Conservation (phyloP, 2,113 vertebrate genomes). For the Kryptolebias marmoratus region DNA sequence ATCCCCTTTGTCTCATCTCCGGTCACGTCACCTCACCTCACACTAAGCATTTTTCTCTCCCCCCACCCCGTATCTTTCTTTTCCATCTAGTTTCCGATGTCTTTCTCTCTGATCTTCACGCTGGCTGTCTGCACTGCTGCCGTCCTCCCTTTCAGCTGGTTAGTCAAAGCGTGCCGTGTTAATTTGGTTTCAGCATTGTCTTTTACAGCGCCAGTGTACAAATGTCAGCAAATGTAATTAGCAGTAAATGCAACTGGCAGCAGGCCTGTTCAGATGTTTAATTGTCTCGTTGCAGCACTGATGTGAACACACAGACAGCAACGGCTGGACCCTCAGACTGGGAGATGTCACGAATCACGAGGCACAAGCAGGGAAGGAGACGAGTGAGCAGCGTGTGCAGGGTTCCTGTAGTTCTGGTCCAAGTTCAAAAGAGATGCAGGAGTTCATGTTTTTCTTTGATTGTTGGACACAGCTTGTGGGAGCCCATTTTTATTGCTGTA, state of each 20-base stretch:
- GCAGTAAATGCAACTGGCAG: slow-evolving; percentile 24
- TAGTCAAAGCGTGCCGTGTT: slow-evolving; percentile 43
- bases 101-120: slow-evolving; percentile 37
- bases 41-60: slow-evolving; percentile 17
- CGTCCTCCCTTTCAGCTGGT: slow-evolving; percentile 39
- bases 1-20: slow-evolving; percentile 63
- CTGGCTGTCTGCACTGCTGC: slow-evolving; percentile 24
- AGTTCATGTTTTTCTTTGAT: slow-evolving; percentile 17
- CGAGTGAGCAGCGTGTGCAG: slow-evolving; percentile 10
- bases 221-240: slow-evolving; percentile 59
- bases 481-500: slow-evolving; percentile 70
- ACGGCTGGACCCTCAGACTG: slow-evolving; percentile 19
- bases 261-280: slow-evolving; percentile 49
- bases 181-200: slow-evolving; percentile 34
- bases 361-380: slow-evolving; percentile 16
- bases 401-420: slow-evolving; percentile 1
- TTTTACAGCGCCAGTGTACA: slow-evolving; percentile 40
- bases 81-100: slow-evolving; percentile 31
- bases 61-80: slow-evolving; percentile 29
- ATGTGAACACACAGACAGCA: slow-evolving; percentile 26
- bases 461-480: slow-evolving; percentile 59
- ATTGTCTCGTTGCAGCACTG: slow-evolving; percentile 26
- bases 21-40: slow-evolving; percentile 59
- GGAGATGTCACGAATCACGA: slow-evolving; percentile 41
- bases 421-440: background rate